phyloP scores from a whole-genome alignment of 2,797 vertebrate genomes.

The Sebastolobus alascanus region DNA sequence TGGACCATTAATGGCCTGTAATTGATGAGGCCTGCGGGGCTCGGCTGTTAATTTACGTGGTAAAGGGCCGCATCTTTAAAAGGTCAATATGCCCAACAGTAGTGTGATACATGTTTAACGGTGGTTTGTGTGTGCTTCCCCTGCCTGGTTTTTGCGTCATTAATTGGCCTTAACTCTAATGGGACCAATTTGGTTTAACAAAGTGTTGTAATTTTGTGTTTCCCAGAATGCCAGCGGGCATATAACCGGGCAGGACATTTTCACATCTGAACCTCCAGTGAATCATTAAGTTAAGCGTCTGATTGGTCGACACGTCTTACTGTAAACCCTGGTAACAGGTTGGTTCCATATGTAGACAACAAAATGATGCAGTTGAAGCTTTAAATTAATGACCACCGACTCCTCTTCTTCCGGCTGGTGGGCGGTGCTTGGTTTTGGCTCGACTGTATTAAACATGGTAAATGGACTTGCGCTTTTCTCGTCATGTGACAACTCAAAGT shows the following conservation, averaged over 20 bases:
- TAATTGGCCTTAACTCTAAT: not conserved
- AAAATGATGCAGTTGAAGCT: not conserved
- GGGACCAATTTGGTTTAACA: not conserved
- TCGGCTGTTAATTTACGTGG: slow-evolving; percentile 47
- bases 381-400: not conserved
- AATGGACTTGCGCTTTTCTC: too few species aligned
- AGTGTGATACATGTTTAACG: slow-evolving; percentile 43
- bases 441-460: too few species aligned
- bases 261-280: not conserved
- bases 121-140: not conserved
- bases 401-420: too few species aligned
- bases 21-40: slow-evolving; percentile 47
- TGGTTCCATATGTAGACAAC: not conserved
- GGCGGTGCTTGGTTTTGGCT: too few species aligned
- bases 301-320: not conserved
- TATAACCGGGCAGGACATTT: not conserved
- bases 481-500: too few species aligned
- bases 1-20: slow-evolving; percentile 14
- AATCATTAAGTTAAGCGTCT: not conserved
- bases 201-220: slow-evolving; percentile 1
- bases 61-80: slow-evolving; percentile 24
- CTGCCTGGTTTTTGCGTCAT: not conserved
- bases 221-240: not conserved
- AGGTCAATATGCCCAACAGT: slow-evolving; percentile 37
- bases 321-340: not conserved